Percentiles rank a stretch among this genome's conserved stretches.
phyloP scores from a whole-genome alignment of 2,113 vertebrate species.

The Chionis minor region DNA sequence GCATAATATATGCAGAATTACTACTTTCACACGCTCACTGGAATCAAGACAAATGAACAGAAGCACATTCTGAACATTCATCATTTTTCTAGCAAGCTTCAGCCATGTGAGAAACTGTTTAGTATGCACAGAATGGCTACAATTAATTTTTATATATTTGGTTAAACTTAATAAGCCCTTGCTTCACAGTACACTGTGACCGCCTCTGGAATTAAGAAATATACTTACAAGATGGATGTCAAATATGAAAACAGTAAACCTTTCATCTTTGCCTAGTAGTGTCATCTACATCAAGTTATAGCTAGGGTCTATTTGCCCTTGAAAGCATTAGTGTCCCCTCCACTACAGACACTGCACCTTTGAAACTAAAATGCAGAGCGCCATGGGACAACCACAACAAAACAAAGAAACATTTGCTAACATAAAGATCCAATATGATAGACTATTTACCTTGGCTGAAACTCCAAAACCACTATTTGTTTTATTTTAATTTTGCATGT shows the following conservation, averaged over 20 bases:
- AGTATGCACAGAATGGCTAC: neutral
- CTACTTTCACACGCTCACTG: neutral
- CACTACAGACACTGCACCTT: neutral
- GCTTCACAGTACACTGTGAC: neutral
- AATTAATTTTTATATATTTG: neutral
- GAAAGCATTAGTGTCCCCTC: neutral
- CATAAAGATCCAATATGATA: neutral
- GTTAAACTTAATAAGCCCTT: neutral
- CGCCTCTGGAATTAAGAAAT: neutral
- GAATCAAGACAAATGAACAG: slow-evolving; percentile 3
- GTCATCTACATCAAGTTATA: neutral
- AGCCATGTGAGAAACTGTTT: neutral
- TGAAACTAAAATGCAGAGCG: neutral
- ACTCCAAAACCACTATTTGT: neutral
- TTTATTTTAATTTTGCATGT: neutral
- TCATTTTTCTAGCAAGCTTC: neutral
- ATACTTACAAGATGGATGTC: neutral
- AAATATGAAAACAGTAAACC: neutral
- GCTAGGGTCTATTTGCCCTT: neutral
- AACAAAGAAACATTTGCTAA: neutral
- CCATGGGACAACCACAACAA: neutral
- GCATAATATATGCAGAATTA: neutral
- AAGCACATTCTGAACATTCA: neutral
- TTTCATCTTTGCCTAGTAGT: neutral
- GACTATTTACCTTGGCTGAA: neutral